These are phyloP conservation scores for Drosophila prolongata DNA, from an alignment of 2,888 invertebrate species.

Conservation along the genomic window DNA sequence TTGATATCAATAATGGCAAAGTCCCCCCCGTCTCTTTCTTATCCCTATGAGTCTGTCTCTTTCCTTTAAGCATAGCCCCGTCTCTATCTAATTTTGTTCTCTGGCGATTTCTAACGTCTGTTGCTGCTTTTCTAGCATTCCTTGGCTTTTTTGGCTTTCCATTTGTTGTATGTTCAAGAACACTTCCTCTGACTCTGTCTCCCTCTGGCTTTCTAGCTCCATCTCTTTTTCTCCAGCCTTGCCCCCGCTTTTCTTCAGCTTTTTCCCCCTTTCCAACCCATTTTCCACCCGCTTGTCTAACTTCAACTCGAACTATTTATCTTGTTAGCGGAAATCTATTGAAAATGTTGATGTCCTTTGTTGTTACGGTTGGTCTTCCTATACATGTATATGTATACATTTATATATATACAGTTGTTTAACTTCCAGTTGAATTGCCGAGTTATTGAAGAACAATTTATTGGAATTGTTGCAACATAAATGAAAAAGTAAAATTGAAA, in stretches of 20 bases:
- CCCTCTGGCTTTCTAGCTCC: background rate
- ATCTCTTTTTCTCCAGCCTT: slow-evolving; percentile 5
- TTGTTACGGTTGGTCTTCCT: slow-evolving; percentile 18
- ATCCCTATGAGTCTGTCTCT: background rate
- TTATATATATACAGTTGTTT: slow-evolving; percentile 9
- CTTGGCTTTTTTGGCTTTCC: slow-evolving; percentile 24
- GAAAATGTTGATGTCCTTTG: slow-evolving; percentile 71
- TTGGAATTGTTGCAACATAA: background rate
- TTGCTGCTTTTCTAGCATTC: slow-evolving; percentile 43
- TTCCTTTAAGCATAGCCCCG: background rate
- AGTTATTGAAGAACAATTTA: background rate
- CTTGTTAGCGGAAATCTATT: slow-evolving; percentile 79
- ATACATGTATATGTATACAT: background rate
- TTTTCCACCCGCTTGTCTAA: slow-evolving; percentile 36
- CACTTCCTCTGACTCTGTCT: slow-evolving; percentile 15
- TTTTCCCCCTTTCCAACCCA: slow-evolving; percentile 19
- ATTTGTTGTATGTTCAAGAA: slow-evolving; percentile 62
- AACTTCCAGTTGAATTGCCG: background rate
- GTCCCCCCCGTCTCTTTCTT: slow-evolving; percentile 21
- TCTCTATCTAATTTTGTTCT: slow-evolving; percentile 1
- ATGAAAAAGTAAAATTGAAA: background rate
- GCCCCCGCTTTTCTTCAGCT: background rate
- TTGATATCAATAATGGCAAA: slow-evolving; percentile 77
- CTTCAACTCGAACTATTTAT: slow-evolving; percentile 73
- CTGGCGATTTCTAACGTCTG: slow-evolving; percentile 62